phyloP scores from a whole-genome alignment of 2,888 invertebrate genomes.

The Leptinotarsa rubiginosa region DNA sequence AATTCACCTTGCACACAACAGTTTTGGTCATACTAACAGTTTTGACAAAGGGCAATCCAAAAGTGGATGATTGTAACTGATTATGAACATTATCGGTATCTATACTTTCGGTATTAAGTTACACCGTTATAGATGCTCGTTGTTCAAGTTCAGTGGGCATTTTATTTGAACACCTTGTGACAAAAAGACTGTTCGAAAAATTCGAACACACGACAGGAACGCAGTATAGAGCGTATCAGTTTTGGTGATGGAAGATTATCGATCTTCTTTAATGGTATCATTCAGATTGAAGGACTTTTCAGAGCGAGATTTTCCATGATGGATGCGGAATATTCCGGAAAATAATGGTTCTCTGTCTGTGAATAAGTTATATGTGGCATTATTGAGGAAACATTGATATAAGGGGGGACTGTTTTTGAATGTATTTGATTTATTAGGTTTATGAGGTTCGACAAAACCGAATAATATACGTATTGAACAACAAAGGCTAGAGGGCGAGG shows the following conservation, averaged over 20 bases:
- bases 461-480: too few species aligned
- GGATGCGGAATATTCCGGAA: background rate
- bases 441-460: too few species aligned
- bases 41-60: too few species aligned
- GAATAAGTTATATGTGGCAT: background rate
- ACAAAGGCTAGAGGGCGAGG: too few species aligned
- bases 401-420: background rate
- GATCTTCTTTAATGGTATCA: slow-evolving; percentile 27
- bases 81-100: background rate
- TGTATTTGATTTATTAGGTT: background rate
- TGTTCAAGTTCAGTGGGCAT: background rate
- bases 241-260: slow-evolving; percentile 24
- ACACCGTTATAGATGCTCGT: background rate
- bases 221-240: background rate
- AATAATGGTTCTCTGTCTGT: background rate
- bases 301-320: slow-evolving; percentile 1
- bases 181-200: slow-evolving; percentile 1
- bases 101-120: background rate
- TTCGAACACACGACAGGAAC: background rate
- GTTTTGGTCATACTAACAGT: too few species aligned
- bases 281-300: slow-evolving; percentile 33
- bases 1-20: too few species aligned
- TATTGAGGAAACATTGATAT: background rate
- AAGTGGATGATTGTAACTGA: background rate
- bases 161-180: slow-evolving; percentile 1